These are phyloP conservation scores for Odontocolon sp. DNA, from an alignment of 2,888 invertebrate genomes.

Conservation along the genomic window DNA sequence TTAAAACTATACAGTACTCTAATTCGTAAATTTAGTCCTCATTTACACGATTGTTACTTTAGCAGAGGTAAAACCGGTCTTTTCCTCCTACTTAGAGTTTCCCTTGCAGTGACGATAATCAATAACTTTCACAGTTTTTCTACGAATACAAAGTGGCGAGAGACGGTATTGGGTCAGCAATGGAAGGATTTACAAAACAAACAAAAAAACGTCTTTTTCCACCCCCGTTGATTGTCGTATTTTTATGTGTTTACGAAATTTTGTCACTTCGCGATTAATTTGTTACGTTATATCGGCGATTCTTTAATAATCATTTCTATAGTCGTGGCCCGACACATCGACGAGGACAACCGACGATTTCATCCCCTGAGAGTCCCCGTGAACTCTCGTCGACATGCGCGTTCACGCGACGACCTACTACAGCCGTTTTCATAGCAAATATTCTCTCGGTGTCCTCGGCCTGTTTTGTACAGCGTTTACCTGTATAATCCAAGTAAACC, in stretches of 20 bases:
- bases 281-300: neutral
- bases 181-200: constrained; percentile 23
- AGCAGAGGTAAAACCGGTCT: no score
- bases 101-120: constrained; percentile 38
- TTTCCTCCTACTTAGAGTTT: constrained; percentile 41
- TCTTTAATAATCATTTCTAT: neutral
- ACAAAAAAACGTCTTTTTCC: neutral
- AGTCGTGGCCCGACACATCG: constrained; percentile 18
- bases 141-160: constrained; percentile 6
- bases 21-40: constrained; percentile 15
- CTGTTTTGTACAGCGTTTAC: neutral
- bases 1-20: neutral
- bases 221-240: constrained; percentile 12
- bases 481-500: no score
- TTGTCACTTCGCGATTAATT: neutral
- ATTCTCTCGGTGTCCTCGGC: neutral
- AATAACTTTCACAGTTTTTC: constrained; percentile 64
- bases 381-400: constrained; percentile 62
- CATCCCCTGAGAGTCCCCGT: constrained; percentile 43
- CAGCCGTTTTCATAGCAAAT: constrained; percentile 39
- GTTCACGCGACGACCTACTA: constrained; percentile 48
- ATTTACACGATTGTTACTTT: constrained; percentile 31
- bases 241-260: neutral
- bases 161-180: constrained; percentile 36
- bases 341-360: constrained; percentile 29